Evolutionary conservation across 2,888 invertebrate genomes (phyloP).

Genomic region (Pterostichus niger): DNA sequence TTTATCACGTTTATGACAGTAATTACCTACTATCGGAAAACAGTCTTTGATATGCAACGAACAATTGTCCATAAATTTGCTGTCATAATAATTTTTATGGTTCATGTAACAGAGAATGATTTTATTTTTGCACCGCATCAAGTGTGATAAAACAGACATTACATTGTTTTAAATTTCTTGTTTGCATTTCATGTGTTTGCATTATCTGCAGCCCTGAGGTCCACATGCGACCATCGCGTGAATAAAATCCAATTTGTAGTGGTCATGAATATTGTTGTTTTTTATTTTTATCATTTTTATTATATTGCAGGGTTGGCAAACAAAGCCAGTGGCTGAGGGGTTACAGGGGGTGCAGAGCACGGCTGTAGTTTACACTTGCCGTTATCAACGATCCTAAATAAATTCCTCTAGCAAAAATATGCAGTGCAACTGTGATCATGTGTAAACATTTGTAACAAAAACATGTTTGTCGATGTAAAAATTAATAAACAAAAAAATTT

Average conservation of each 20-base stretch:
- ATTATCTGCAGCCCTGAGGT: conserved; percentile 38
- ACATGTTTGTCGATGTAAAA: conserved; percentile 60
- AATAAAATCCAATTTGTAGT: conserved; percentile 64
- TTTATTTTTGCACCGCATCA: conserved; percentile 43
- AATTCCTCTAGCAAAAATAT: conserved; percentile 57
- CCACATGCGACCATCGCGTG: conserved; percentile 55
- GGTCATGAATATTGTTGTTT: conserved; percentile 60
- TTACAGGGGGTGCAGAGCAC: neutral
- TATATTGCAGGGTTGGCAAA: conserved; percentile 54
- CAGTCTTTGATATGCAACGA: neutral
- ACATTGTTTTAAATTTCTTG: conserved; percentile 60
- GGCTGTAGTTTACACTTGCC: conserved; percentile 37
- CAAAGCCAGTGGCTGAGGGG: neutral
- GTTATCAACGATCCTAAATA: conserved; percentile 55
- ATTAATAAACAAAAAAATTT: conserved; percentile 51
- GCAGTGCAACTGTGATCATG: conserved; percentile 45
- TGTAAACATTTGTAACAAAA: conserved; percentile 44
- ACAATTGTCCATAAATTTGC: conserved; percentile 22
- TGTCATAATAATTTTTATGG: conserved; percentile 41
- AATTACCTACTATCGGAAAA: conserved; percentile 22
- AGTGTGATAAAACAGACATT: conserved; percentile 41
- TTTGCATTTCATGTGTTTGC: conserved; percentile 59
- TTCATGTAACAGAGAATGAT: conserved; percentile 25
- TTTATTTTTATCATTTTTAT: conserved; percentile 62
- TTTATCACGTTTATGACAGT: neutral